These are phyloP conservation scores for Potorous gilbertii DNA, from an alignment of 2,797 vertebrate species.

Conservation along the genomic window DNA sequence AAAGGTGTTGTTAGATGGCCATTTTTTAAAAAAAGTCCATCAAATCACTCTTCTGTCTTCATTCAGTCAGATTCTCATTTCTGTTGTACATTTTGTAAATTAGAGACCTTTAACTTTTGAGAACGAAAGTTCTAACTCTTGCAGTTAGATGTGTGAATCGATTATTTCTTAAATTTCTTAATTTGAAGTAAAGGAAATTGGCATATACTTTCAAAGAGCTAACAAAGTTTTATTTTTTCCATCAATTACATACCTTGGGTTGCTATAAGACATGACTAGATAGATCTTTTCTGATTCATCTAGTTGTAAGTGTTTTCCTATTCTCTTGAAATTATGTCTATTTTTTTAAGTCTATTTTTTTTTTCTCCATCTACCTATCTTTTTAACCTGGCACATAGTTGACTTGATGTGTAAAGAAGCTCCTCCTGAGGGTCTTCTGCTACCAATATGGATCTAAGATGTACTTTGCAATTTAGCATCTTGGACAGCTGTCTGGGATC, in stretches of 20 bases:
- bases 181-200: background rate
- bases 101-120: background rate
- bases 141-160: background rate
- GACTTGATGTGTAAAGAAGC: background rate
- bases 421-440: background rate
- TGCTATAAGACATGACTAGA: background rate
- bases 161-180: conserved; percentile 8
- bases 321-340: background rate
- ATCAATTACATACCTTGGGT: background rate
- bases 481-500: background rate
- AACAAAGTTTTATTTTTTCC: background rate
- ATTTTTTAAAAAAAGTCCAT: background rate
- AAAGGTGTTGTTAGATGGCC: conserved; percentile 70
- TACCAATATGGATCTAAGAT: background rate
- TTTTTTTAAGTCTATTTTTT: background rate
- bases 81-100: background rate
- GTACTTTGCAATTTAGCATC: background rate
- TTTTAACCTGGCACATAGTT: background rate
- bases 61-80: background rate
- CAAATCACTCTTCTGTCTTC: background rate
- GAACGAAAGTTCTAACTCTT: background rate
- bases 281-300: background rate
- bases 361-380: background rate
- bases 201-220: conserved; percentile 13
- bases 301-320: background rate